Percentiles rank a stretch among this genome's conserved stretches.
These are phyloP conservation scores for Dryobotodes eremita DNA, from an alignment of 2,888 invertebrate species.

Conservation along the genomic window DNA sequence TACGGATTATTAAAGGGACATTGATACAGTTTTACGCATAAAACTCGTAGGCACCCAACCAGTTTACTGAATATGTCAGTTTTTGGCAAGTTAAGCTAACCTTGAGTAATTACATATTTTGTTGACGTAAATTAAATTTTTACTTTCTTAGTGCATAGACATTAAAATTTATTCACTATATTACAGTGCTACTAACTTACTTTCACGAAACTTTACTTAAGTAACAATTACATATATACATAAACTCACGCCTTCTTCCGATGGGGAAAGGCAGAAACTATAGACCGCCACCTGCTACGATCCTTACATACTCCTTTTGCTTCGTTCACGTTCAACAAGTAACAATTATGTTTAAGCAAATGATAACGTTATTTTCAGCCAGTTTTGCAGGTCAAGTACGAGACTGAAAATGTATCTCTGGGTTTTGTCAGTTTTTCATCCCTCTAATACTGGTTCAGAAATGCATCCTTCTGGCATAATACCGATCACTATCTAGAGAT, in stretches of 20 bases:
- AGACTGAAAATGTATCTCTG: too few relatives aligned
- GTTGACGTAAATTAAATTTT: neutral
- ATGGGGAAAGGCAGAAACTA: too few relatives aligned
- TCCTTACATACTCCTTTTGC: too few relatives aligned
- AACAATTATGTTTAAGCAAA: too few relatives aligned
- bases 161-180: neutral
- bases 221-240: too few relatives aligned
- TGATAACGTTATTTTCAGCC: too few relatives aligned
- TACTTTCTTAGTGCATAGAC: conserved; percentile 11
- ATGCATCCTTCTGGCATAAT: neutral
- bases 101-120: conserved; percentile 23
- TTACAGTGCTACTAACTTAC: neutral
- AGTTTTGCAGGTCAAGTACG: neutral
- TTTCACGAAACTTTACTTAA: too few relatives aligned
- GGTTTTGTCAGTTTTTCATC: neutral
- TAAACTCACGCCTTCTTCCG: too few relatives aligned
- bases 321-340: too few relatives aligned
- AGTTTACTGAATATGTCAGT: conserved; percentile 11
- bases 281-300: too few relatives aligned
- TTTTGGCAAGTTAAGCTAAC: conserved; percentile 19
- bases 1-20: conserved; percentile 29
- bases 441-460: neutral
- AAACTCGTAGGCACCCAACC: neutral
- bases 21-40: conserved; percentile 25
- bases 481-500: neutral